Percentiles rank a stretch among this genome's conserved stretches.
Conservation (phyloP, 2,797 vertebrate species). For the Gambusia yucatana region DNA sequence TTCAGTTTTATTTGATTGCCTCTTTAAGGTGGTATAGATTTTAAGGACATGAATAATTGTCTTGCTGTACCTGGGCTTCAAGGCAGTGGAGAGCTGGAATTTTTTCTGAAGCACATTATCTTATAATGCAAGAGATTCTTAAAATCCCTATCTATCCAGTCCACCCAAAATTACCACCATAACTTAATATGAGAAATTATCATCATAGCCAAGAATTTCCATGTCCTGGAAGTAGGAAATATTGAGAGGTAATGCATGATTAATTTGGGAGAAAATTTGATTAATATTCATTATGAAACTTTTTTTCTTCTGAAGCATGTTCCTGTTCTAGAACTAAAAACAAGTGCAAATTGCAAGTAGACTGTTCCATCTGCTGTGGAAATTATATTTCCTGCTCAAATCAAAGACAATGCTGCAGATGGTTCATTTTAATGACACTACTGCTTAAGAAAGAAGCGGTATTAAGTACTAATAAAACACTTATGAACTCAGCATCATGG, state of each 20-base stretch:
- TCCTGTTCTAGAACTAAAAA: neutral
- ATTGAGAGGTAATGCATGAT: neutral
- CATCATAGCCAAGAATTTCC: neutral
- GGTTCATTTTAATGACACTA: neutral
- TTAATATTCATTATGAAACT: neutral
- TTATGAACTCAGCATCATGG: neutral
- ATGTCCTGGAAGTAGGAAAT: neutral
- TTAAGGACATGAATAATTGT: neutral
- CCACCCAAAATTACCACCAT: neutral
- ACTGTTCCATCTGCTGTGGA: neutral
- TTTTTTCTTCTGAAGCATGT: neutral
- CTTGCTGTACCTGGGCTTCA: neutral
- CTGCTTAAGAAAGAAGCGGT: neutral
- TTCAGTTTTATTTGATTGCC: neutral
- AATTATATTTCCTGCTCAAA: neutral
- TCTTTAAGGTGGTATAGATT: neutral
- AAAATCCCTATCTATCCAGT: neutral
- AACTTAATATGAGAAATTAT: neutral
- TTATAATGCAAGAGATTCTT: neutral
- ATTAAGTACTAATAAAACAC: neutral
- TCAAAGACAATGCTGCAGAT: neutral
- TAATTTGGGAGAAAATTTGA: neutral
- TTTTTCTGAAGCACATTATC: neutral
- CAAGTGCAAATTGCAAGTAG: neutral
- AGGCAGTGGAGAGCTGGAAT: neutral